Percentiles rank a stretch among this genome's conserved stretches.
phyloP scores from a whole-genome alignment of 2,888 invertebrate species.

The Falcaria lacertinaria region DNA sequence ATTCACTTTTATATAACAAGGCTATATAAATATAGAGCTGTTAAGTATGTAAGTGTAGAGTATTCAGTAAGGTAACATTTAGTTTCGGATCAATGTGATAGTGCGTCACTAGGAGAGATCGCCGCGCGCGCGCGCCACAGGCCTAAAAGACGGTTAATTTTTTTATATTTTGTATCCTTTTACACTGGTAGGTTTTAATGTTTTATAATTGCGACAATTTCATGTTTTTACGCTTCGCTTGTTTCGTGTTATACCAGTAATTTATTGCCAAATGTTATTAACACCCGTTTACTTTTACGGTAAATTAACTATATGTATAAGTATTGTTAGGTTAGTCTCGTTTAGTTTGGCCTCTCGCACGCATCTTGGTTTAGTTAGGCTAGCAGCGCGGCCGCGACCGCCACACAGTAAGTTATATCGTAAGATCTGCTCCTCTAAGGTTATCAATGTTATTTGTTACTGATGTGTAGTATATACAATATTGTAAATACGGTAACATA shows the following conservation, averaged over 20 bases:
- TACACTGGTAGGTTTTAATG: slow-evolving; percentile 47
- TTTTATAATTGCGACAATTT: slow-evolving; percentile 46
- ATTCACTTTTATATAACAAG: slow-evolving; percentile 55
- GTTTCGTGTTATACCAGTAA: slow-evolving; percentile 74
- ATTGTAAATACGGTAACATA: slow-evolving; percentile 76
- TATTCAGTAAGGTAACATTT: slow-evolving; percentile 51
- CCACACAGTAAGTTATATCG: slow-evolving; percentile 46
- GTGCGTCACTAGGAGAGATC: slow-evolving; percentile 23
- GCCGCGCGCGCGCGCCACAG: slow-evolving; percentile 22
- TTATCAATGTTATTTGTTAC: slow-evolving; percentile 80
- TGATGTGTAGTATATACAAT: slow-evolving; percentile 78
- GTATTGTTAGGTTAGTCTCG: slow-evolving; percentile 33
- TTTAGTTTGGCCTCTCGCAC: slow-evolving; percentile 18
- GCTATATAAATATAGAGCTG: slow-evolving; percentile 63
- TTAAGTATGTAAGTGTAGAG: slow-evolving; percentile 37
- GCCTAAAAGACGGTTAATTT: slow-evolving; percentile 48
- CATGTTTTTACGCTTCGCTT: slow-evolving; percentile 57
- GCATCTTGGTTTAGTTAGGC: slow-evolving; percentile 32
- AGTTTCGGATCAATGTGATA: slow-evolving; percentile 50
- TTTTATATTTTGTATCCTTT: slow-evolving; percentile 61
- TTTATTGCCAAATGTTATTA: slow-evolving; percentile 79
- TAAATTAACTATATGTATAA: slow-evolving; percentile 47
- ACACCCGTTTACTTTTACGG: slow-evolving; percentile 43
- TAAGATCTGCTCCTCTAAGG: slow-evolving; percentile 78
- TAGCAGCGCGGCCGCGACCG: slow-evolving; percentile 15